Evolutionary conservation across 92 coral and sea anemone species (phyloP).

Genomic region (Zoanthus sociatus): DNA sequence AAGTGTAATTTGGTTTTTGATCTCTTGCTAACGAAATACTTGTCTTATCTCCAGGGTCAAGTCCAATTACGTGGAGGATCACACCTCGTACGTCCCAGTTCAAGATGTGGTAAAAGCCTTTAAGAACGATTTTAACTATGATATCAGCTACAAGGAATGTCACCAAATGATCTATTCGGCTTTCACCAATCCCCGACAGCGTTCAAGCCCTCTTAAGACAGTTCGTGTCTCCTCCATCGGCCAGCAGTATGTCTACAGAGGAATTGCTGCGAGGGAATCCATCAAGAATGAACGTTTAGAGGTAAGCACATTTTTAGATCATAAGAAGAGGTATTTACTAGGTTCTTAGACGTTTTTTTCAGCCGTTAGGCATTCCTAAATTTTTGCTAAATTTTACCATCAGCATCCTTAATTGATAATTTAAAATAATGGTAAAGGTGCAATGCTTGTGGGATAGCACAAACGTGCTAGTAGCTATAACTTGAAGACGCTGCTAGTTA

Average conservation of each 20-base stretch:
- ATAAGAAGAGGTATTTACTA: no score
- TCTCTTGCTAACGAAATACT: background rate
- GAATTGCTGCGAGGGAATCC: slow-evolving; percentile 74
- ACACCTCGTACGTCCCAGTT: slow-evolving; percentile 82
- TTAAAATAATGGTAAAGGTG: no score
- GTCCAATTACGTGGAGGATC: slow-evolving; percentile 77
- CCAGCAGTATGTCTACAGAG: slow-evolving; percentile 86
- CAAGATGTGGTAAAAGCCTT: slow-evolving; percentile 89
- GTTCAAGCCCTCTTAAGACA: slow-evolving; percentile 80
- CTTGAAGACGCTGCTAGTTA: no score
- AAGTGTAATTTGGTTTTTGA: no score
- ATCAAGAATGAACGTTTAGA: slow-evolving; percentile 36
- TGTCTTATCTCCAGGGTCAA: slow-evolving; percentile 60
- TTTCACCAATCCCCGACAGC: slow-evolving; percentile 79
- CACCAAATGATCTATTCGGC: slow-evolving; percentile 92
- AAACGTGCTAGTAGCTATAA: no score
- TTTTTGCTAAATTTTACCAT: no score
- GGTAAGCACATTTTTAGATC: background rate
- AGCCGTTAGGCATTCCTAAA: no score
- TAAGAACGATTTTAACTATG: slow-evolving; percentile 71
- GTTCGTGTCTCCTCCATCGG: slow-evolving; percentile 86
- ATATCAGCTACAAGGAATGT: slow-evolving; percentile 92
- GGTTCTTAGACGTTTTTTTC: no score
- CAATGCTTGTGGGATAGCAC: no score
- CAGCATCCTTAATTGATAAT: no score